Conservation (phyloP, 2,888 invertebrate species). For the Acleris literana region DNA sequence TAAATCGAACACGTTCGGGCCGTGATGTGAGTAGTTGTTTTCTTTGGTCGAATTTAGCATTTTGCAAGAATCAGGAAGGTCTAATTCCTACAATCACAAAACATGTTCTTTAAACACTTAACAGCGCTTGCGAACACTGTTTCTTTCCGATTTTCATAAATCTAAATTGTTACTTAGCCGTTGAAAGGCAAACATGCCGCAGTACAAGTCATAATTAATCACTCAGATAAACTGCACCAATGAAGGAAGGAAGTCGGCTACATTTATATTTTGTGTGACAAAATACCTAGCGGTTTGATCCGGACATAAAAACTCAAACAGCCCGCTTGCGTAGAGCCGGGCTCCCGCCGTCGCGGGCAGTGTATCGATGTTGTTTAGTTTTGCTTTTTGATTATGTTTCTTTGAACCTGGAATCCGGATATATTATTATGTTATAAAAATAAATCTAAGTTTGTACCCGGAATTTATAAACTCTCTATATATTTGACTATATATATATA, state of each 20-base stretch:
- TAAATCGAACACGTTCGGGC: too few species aligned
- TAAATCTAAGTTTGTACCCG: too few species aligned
- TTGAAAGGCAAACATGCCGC: conserved; percentile 60
- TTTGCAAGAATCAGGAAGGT: too few species aligned
- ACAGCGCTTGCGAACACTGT: neutral
- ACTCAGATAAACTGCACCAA: conserved; percentile 78
- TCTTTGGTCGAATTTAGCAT: too few species aligned
- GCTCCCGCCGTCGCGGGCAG: conserved; percentile 10
- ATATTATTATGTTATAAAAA: too few species aligned
- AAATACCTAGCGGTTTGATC: conserved; percentile 82
- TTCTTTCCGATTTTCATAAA: conserved; percentile 30
- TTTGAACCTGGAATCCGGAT: too few species aligned
- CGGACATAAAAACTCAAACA: conserved; percentile 81
- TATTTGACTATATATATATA: too few species aligned
- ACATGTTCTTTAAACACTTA: neutral
- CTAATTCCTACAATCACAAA: neutral
- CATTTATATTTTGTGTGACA: conserved; percentile 84
- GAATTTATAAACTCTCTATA: too few species aligned
- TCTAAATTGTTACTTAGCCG: conserved; percentile 49
- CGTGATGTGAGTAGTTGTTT: too few species aligned
- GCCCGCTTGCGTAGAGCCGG: conserved; percentile 57
- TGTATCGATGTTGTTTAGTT: conserved; percentile 26
- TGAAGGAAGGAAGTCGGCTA: conserved; percentile 81
- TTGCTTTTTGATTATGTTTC: too few species aligned
- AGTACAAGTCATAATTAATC: conserved; percentile 73